Evolutionary conservation across 2,113 vertebrate genomes (phyloP), one percentile per base, ranked within the genome.

Genomic region (Indicator indicator): DNA sequence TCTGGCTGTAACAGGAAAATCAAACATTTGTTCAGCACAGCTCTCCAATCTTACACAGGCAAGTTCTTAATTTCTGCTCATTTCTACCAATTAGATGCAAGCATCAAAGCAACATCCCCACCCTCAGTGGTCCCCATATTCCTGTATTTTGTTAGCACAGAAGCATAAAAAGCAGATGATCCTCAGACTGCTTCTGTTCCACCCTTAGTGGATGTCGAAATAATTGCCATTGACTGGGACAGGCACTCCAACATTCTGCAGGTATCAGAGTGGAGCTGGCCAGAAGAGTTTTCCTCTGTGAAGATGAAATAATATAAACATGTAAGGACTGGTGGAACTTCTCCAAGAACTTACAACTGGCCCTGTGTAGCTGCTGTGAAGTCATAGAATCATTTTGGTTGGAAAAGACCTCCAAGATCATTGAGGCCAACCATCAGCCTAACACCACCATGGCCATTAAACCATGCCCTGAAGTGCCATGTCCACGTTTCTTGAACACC

Each of bases 281-380:
- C 42, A 18, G 58, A 67, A 83, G 11, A 54, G 16, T 28, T 91
- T 86, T 15, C 24, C 36, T 55, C 78, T 14, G 9, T 12, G 27
- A 83, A 79, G 30, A 71, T 4, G 44, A 93, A 91, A 89, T 6
- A 91, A 80, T 44, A 74, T 10, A 76, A 88, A 79, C 16, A 42
- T 9, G 50, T 10, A 67, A 58, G 26, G 36, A 63, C n/a, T 6
- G 42, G 19, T 32, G 75, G 69, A 80, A 86, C 77, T 86, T 38
- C 69, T 68, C 27, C 82, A 62, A 32, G 27, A 72, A 69, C 23
- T 72, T 65, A 20, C 26, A 75, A 5, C 1, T 84, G 32, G 20
- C 32, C 36, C 33, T 33, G 13, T 3, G n/a, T 11, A 83, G 82
- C 55, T 85, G 19, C 63, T 59, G n/a, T 18, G 46, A 89, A 50